Evolutionary conservation across 2,888 invertebrate genomes (phyloP), one percentile per base, ranked within the genome.

Genomic region (Lasius fuliginosus): DNA sequence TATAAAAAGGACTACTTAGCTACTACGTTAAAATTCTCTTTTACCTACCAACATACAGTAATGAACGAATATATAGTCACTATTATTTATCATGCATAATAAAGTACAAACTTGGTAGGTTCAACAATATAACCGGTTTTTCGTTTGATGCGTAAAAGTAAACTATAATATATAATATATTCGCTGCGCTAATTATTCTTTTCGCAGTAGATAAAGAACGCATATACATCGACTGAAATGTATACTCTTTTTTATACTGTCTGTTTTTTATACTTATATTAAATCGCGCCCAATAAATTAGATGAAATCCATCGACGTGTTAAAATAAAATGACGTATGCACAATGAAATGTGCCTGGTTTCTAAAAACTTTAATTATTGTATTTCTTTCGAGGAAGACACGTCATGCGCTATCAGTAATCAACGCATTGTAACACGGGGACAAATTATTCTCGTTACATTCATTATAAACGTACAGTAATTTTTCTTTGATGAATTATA

Each of bases 351-450:
- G 12, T 40, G n/a, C 73, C 33, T 77, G 84, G 49, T 73, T 77
- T 83, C 88, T 90, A 91, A 85, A 53, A 53, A 85, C 42, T 76
- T 90, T 90, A 88, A 86, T 90, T 91, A 88, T 91, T 91, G 86
- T 90, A 91, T 89, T 86, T 91, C 74, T 83, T 84, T 91, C 84
- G 73, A 91, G 90, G 90, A 90, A 90, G 90, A 90, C 88, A 87
- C 90, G 53, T 73, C 82, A 87, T 90, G 73, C 85, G 60, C 82
- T 85, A 85, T 86, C 79, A 68, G 60, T 81, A 87, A 87, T 58
- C 53, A 84, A 88, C 74, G 68, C 68, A 76, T 81, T 67, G 30
- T 69, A 62, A 77, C 64, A 88, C 9, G 58, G 83, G 67, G n/a
- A 15, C 15, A 56, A 30, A 49, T 64, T 33, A 60, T 42, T 65